Base-by-base conservation (phyloP, 2,113 vertebrate species). In the Ictalurus punctatus region DNA sequence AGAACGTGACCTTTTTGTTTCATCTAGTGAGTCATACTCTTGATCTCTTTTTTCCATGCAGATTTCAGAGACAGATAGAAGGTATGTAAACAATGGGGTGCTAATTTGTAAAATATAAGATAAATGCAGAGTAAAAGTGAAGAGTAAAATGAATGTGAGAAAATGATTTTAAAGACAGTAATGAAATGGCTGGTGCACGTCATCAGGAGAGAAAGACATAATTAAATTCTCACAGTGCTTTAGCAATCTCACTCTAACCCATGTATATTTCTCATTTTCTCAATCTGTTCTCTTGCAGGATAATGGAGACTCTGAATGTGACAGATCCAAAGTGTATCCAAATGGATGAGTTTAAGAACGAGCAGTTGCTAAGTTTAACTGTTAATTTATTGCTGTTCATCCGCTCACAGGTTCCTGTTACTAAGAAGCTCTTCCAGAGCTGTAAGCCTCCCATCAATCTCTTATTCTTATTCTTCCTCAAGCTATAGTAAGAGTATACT, bases 291-390 rank as follows among this genome's bases (percentile, higher is more conserved):
- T 19, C 30, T 14, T n/a, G 17, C 65, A 93, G 84, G 86, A 48
- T 92, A 63, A 89, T 56, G 21, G 92, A 94, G n/a, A 59, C 94
- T 6, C 89, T 95, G 4, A 93, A 93, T 82, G 91, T 61, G 23
- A 93, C 94, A 0, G 94, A 96, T 85, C 95, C 95, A 2, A 91
- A 93, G 88, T 89, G 90, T 0, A 92, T 96, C 83, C 93, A 73
- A 34, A 92, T 96, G 90, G 96, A 96, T 19, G 94, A 95, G 78
- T 91, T 92, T 58, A 96, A 95, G 93, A 94, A 94, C 2, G 94
- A 95, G 8, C 95, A 96, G 91, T 92, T 96, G 56, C 90, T 96
- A 34, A 87, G 89, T 63, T 93, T 96, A 88, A 92, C 94, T 89
- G 92, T 94, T 91, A 95, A 93, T 89, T 89, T 96, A 93, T 91